phyloP scores from a whole-genome alignment of 2,888 invertebrate species.

The Pimpla rufipes region DNA sequence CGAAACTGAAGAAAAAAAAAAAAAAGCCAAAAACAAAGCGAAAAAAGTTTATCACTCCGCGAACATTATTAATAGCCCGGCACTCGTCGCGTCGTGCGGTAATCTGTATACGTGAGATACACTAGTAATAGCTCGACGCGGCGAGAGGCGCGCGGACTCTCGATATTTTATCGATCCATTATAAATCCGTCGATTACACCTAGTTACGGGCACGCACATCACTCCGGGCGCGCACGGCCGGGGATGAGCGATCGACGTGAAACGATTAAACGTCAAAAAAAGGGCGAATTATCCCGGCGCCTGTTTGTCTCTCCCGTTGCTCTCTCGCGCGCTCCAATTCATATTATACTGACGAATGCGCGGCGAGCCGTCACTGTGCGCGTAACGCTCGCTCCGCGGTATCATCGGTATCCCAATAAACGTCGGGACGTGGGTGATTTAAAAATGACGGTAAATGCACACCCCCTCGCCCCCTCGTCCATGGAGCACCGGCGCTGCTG shows the following conservation, averaged over 20 bases:
- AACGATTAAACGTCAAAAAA: constrained; percentile 49
- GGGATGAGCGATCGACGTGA: constrained; percentile 35
- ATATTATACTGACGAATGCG: constrained; percentile 33
- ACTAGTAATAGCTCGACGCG: constrained; percentile 26
- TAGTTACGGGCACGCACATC: not conserved
- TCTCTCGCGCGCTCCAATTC: not conserved
- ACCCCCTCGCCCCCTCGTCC: not conserved
- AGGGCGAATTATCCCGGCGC: constrained; percentile 34
- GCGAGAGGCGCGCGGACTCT: constrained; percentile 2
- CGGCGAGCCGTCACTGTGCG: not conserved
- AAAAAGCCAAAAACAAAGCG: constrained; percentile 34
- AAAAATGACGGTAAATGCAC: constrained; percentile 73
- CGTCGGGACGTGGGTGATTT: constrained; percentile 74
- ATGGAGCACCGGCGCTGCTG: constrained; percentile 34
- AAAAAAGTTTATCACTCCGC: constrained; percentile 4
- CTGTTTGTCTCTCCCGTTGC: constrained; percentile 20
- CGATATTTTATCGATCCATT: constrained; percentile 38
- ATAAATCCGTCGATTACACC: constrained; percentile 29
- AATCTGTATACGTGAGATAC: not conserved
- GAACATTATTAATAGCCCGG: constrained; percentile 55
- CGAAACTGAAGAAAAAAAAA: constrained; percentile 39
- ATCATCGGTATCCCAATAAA: constrained; percentile 78
- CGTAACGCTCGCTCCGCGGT: constrained; percentile 30
- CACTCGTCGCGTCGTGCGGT: constrained; percentile 12
- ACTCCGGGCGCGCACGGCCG: not conserved